Percentiles rank a stretch among this genome's conserved stretches.
phyloP scores from a whole-genome alignment of 2,888 invertebrate genomes.

The Drosophila mulleri region DNA sequence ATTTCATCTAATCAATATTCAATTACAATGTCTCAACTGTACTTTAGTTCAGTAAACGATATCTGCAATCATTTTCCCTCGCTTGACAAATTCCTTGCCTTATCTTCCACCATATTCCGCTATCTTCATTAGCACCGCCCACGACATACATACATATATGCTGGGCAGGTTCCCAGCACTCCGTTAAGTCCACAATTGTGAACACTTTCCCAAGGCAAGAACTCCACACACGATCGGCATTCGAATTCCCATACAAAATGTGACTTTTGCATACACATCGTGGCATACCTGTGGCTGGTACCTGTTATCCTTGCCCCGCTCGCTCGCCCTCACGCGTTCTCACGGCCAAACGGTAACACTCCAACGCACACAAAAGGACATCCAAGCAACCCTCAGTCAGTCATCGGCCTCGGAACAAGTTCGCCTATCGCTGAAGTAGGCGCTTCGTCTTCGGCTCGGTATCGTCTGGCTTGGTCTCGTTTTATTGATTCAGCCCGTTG shows the following conservation, averaged over 20 bases:
- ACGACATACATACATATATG: slow-evolving; percentile 14
- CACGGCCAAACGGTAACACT: slow-evolving; percentile 79
- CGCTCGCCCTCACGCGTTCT: slow-evolving; percentile 52
- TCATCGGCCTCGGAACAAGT: slow-evolving; percentile 59
- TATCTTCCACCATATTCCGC: background rate
- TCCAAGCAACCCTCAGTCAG: slow-evolving; percentile 54
- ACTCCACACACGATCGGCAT: slow-evolving; percentile 8
- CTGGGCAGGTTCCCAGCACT: slow-evolving; percentile 55
- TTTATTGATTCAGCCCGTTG: slow-evolving; percentile 79
- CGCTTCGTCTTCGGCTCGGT: slow-evolving; percentile 62
- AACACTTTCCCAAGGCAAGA: slow-evolving; percentile 63
- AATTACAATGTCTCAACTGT: background rate
- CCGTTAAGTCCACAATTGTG: slow-evolving; percentile 33
- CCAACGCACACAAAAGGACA: slow-evolving; percentile 81
- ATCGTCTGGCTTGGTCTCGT: slow-evolving; percentile 41
- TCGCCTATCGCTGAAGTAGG: slow-evolving; percentile 64
- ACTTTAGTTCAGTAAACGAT: background rate
- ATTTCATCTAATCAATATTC: background rate
- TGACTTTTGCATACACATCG: slow-evolving; percentile 73
- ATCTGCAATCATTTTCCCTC: background rate
- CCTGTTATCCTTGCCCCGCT: slow-evolving; percentile 45
- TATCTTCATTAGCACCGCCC: slow-evolving; percentile 14
- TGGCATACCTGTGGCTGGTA: slow-evolving; percentile 28
- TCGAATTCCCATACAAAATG: slow-evolving; percentile 67
- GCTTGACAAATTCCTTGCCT: background rate